Evolutionary conservation across 2,888 invertebrate genomes (phyloP).

Genomic region (Lottia gigantea): DNA sequence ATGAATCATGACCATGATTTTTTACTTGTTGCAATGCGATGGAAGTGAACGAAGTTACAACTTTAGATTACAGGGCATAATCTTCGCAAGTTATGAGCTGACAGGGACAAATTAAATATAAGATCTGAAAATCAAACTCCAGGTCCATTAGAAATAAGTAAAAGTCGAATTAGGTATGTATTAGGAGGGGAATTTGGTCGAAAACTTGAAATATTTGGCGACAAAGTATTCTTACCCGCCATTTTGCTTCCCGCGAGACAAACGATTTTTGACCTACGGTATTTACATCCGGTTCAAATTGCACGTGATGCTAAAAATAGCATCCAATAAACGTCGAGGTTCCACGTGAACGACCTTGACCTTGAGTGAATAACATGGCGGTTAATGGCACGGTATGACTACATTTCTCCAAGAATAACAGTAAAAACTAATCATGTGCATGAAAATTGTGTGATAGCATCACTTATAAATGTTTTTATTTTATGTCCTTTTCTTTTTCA

Average conservation of each 20-base stretch:
- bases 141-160: too few species aligned
- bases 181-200: background rate
- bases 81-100: too few species aligned
- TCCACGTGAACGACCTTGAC: constrained; percentile 27
- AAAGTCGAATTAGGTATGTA: too few species aligned
- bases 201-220: background rate
- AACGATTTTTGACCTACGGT: constrained; percentile 9
- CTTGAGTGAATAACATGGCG: constrained; percentile 42
- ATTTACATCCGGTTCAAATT: constrained; percentile 27
- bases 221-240: constrained; percentile 15
- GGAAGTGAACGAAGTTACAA: too few species aligned
- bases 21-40: too few species aligned
- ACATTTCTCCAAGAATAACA: background rate
- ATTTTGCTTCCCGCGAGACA: constrained; percentile 16
- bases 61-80: too few species aligned
- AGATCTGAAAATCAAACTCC: too few species aligned
- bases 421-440: background rate
- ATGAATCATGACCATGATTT: too few species aligned
- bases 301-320: constrained; percentile 14
- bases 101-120: too few species aligned
- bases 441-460: constrained; percentile 7
- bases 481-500: constrained; percentile 13
- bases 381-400: constrained; percentile 33
- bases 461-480: background rate
- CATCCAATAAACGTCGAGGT: constrained; percentile 24